phyloP scores from a whole-genome alignment of 2,888 invertebrate genomes.

The Sinelater perroti region DNA sequence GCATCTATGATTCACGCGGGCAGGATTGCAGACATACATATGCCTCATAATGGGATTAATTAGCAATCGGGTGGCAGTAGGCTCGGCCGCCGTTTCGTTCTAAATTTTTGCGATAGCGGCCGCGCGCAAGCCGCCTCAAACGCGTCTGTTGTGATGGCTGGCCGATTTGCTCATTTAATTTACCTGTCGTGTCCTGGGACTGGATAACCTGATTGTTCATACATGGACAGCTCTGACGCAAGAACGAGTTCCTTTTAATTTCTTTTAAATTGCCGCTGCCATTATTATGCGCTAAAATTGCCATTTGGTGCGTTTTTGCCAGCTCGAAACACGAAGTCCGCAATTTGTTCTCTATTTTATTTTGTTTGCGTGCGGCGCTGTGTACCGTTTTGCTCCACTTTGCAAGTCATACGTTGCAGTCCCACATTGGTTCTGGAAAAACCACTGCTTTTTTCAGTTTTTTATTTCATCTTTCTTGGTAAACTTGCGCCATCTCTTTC shows the following conservation, averaged over 20 bases:
- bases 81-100: conserved; percentile 4
- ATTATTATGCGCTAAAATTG: conserved; percentile 27
- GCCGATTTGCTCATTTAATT: conserved; percentile 9
- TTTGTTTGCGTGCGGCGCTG: background rate
- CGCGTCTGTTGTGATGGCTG: background rate
- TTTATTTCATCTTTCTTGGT: too few species aligned
- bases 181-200: conserved; percentile 26
- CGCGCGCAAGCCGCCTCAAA: background rate
- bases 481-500: too few species aligned
- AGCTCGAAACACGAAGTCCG: background rate
- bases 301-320: conserved; percentile 8
- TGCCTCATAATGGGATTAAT: background rate
- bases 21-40: too few species aligned
- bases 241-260: conserved; percentile 39
- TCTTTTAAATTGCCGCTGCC: conserved; percentile 37
- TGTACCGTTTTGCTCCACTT: too few species aligned
- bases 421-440: too few species aligned
- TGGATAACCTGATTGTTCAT: conserved; percentile 47
- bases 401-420: too few species aligned
- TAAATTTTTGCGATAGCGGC: background rate
- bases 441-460: too few species aligned
- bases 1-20: too few species aligned
- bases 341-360: background rate
- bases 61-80: background rate
- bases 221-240: conserved; percentile 42